Conservation (phyloP, 1,140 invertebrate species). For the Brachionus sp. region DNA sequence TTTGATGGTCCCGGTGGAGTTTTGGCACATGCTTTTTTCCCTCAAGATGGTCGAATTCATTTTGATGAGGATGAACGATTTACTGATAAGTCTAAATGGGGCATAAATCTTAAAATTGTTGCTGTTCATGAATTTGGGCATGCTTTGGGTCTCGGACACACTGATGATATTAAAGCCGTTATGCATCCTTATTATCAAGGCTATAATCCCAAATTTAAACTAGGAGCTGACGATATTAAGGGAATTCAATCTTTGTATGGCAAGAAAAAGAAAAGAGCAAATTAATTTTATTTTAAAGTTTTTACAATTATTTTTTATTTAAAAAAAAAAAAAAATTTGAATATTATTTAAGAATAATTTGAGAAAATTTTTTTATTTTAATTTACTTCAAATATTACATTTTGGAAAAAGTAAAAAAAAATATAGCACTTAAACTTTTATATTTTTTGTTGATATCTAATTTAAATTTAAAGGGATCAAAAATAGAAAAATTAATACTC, state of each 20-base stretch:
- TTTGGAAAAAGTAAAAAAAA: too few species aligned
- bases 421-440: too few species aligned
- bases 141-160: constrained; percentile 60
- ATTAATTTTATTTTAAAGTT: too few species aligned
- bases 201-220: constrained; percentile 48
- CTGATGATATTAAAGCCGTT: constrained; percentile 54
- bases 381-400: too few species aligned
- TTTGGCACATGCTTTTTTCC: constrained; percentile 59
- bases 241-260: constrained; percentile 56
- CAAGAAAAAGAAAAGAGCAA: not conserved
- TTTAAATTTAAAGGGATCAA: too few species aligned
- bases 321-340: too few species aligned
- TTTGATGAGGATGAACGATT: constrained; percentile 57
- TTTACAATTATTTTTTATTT: too few species aligned
- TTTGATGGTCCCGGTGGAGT: constrained; percentile 54
- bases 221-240: constrained; percentile 51
- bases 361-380: too few species aligned
- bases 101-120: constrained; percentile 48
- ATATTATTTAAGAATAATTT: too few species aligned
- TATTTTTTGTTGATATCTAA: too few species aligned
- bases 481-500: too few species aligned
- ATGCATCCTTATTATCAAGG: constrained; percentile 60
- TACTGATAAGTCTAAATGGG: constrained; percentile 37
- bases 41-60: constrained; percentile 53
- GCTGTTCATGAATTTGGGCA: constrained; percentile 62